Evolutionary conservation across 1,140 invertebrate species (phyloP).

Genomic region (Bombus pascuorum): DNA sequence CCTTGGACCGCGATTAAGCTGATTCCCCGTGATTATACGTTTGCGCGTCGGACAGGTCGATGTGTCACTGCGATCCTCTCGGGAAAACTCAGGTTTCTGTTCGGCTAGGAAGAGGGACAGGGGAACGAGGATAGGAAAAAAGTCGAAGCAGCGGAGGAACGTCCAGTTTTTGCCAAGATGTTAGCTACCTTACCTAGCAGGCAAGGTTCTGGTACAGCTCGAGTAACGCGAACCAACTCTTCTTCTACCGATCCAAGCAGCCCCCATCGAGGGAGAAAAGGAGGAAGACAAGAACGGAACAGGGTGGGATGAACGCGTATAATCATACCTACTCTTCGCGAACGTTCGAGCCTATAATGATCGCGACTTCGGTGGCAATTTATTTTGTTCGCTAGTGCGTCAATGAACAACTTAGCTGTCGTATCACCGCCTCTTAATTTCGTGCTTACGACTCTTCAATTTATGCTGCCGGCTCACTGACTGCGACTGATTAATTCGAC

Average conservation of each 20-base stretch:
- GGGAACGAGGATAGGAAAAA: constrained; percentile 32
- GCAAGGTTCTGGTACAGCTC: constrained; percentile 35
- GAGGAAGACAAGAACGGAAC: neutral
- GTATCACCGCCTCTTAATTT: too few relatives aligned
- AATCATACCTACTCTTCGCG: neutral
- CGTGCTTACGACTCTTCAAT: too few relatives aligned
- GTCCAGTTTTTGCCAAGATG: constrained; percentile 72
- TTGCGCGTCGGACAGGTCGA: constrained; percentile 46
- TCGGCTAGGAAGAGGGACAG: neutral
- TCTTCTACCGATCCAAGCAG: neutral
- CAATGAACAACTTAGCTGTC: too few relatives aligned
- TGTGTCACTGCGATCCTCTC: constrained; percentile 55
- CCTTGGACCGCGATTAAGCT: constrained; percentile 30
- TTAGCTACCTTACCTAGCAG: constrained; percentile 54
- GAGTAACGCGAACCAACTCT: neutral
- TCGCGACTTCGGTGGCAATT: too few relatives aligned
- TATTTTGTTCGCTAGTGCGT: too few relatives aligned
- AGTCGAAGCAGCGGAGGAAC: constrained; percentile 68
- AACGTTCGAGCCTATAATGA: too few relatives aligned
- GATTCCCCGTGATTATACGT: constrained; percentile 47
- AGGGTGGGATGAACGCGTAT: neutral
- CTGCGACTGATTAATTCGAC: too few relatives aligned
- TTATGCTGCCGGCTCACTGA: too few relatives aligned
- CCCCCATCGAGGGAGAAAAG: neutral
- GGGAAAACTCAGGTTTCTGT: constrained; percentile 46